A percentile compares a stretch with the other conserved stretches of the same genome.
phyloP scores from a whole-genome alignment of 2,888 invertebrate genomes.

The Agrochola lota region DNA sequence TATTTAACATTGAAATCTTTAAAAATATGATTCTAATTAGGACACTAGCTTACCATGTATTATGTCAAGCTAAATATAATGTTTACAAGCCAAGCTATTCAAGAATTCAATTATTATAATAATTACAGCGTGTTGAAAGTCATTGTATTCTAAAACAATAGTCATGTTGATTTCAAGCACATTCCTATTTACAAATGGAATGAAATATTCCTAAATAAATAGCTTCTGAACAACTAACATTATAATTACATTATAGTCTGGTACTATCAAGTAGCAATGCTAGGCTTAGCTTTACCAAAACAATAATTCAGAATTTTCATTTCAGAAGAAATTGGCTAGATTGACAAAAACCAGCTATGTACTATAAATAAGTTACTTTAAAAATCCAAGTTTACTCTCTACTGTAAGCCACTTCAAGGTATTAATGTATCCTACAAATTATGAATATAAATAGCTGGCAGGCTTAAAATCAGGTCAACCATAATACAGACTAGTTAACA shows the following conservation, averaged over 20 bases:
- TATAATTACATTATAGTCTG: no score
- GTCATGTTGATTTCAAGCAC: slow-evolving; percentile 13
- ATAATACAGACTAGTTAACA: not conserved
- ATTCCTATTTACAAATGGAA: not conserved
- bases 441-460: not conserved
- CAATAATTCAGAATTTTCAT: no score
- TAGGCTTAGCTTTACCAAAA: not conserved
- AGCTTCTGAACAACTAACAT: not conserved
- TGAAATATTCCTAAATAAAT: not conserved
- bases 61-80: not conserved
- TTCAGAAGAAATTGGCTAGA: not conserved
- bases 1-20: not conserved
- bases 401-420: not conserved
- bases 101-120: not conserved
- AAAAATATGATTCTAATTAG: not conserved
- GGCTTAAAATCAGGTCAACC: not conserved
- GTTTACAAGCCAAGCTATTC: slow-evolving; percentile 4
- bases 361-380: no score
- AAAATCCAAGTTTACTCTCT: not conserved
- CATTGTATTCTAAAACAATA: slow-evolving; percentile 30
- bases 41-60: not conserved
- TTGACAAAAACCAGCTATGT: not conserved
- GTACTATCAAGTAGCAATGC: not conserved
- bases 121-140: not conserved
- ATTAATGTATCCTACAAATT: not conserved